Percentiles rank a stretch among this genome's conserved stretches.
These are phyloP conservation scores for Philotrypesis tridentata DNA, from an alignment of 1,140 invertebrate genomes.

Conservation along the genomic window DNA sequence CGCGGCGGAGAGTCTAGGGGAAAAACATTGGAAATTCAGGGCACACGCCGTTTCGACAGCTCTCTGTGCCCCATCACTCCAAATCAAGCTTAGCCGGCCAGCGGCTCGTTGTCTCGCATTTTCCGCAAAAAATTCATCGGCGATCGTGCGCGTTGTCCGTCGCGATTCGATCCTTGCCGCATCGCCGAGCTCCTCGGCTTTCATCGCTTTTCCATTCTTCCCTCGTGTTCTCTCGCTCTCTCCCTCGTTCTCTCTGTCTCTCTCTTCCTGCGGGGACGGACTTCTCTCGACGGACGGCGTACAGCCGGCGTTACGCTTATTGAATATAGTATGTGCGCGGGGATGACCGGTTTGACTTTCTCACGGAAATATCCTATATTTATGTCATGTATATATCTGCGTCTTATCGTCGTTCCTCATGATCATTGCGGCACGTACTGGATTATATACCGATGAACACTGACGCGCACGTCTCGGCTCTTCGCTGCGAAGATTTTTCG, in stretches of 20 bases:
- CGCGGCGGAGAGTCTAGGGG: too few relatives aligned
- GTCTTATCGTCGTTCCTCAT: too few relatives aligned
- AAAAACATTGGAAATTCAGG: not conserved
- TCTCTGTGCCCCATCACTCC: not conserved
- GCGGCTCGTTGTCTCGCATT: not conserved
- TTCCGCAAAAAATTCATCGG: constrained; percentile 14
- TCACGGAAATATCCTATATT: not conserved
- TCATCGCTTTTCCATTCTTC: constrained; percentile 19
- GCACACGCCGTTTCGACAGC: not conserved
- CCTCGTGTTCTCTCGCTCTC: not conserved
- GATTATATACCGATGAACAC: too few relatives aligned
- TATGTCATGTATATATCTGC: too few relatives aligned
- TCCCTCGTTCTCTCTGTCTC: not conserved
- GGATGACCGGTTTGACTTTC: not conserved
- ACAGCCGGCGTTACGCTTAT: constrained; percentile 27
- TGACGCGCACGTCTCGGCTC: too few relatives aligned
- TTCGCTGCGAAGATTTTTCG: too few relatives aligned
- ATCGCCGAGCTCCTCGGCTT: not conserved
- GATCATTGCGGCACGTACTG: too few relatives aligned
- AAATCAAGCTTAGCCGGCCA: not conserved
- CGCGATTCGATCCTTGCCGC: constrained; percentile 13
- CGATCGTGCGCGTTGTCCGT: not conserved
- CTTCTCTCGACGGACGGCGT: not conserved
- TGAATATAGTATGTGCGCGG: constrained; percentile 21
- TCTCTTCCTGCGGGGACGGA: too few relatives aligned